Base-by-base conservation (phyloP, 1,140 invertebrate genomes). In the Dysdera silvatica region DNA sequence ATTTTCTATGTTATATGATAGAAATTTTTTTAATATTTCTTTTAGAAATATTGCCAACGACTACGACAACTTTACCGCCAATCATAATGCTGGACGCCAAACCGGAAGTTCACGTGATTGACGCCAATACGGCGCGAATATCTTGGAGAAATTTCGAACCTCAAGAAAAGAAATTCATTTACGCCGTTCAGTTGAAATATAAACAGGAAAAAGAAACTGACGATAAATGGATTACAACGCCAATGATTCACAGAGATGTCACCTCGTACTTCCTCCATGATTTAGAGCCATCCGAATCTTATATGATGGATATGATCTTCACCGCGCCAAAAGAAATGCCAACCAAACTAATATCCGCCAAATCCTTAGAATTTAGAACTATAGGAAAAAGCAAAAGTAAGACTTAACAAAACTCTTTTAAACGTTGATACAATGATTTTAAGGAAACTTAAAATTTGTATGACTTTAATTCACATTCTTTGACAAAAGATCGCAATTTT, bases 61-160 rank as follows among this genome's bases (percentile, higher is more conserved):
- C 74, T 3, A 81, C 73, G 3, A 81, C 82, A 0, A 82, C 82
- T 0, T 69, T 84, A 32, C 84, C 85, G 0, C 81, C 83, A 3
- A 79, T 82, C 65, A 84, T 87, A 52, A 80, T 80, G 7, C 79
- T 84, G 24, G 84, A 92, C 71, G 83, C 88, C 1, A 83, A 86
- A 61, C 73, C 93, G 5, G 80, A 80, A 48, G 82, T 87, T 0
- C 80, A 81, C 7, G 83, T 89, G 61, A 83, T 87, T 0, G 89
- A 90, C 67, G 82, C 87, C 8, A 89, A 84, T 0, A 87, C 84
- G 74, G 83, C 87, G 2, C 83, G 84, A 49, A 78, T 93, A 0
- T 82, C 80, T 32, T 95, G 91, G 91, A 82, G 87, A 67, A 86
- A 86, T 70, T 88, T 94, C 66, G 80, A 80, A 1, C 84, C 87